Base-by-base conservation (phyloP, 2,888 invertebrate genomes). In the Andricus curvator region DNA sequence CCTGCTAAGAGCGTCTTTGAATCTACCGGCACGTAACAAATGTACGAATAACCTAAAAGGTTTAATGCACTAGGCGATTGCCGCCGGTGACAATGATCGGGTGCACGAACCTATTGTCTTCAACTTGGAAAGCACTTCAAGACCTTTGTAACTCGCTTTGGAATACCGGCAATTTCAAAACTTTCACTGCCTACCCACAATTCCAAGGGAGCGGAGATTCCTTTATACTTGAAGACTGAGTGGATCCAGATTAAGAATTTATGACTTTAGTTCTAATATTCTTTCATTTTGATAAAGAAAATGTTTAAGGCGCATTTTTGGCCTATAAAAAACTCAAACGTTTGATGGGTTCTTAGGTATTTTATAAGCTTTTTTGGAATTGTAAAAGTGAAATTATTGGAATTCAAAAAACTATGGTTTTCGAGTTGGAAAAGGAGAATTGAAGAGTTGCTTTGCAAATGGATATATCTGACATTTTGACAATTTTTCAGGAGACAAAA, bases 1-100 rank as follows among this genome's bases (percentile, higher is more conserved):
- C 88, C 88, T 86, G 89, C 89, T 90, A 88, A 90, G 90, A 89
- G 89, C 88, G 85, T 88, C 87, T 90, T 85, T 87, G 85, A 84
- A 84, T 85, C 84, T 86, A 85, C 60, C 68, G 78, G 81, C 84
- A 80, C 84, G 84, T 85, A 80, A 74, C 74, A 74, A 74, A 74
- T 74, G 80, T 78, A 81, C 81, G 78, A 81, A 80, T 81, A 83
- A 84, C 82, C 80, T 84, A 79, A 85, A 84, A 85, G 83, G 82
- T 83, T 84, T 84, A 79, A 82, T 83, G 83, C 83, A 83, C 81
- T 77, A 62, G 79, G 82, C 77, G 82, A 83, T 83, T 80, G 82
- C 80, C 78, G 62, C 33, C 78, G 68, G 68, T 78, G 82, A 80
- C 80, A 77, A 83, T 82, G 80, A 83, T 83, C 83, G 82, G 80